These are phyloP conservation scores for Tautogolabrus adspersus DNA, from an alignment of 2,113 vertebrate species.

Conservation along the genomic window DNA sequence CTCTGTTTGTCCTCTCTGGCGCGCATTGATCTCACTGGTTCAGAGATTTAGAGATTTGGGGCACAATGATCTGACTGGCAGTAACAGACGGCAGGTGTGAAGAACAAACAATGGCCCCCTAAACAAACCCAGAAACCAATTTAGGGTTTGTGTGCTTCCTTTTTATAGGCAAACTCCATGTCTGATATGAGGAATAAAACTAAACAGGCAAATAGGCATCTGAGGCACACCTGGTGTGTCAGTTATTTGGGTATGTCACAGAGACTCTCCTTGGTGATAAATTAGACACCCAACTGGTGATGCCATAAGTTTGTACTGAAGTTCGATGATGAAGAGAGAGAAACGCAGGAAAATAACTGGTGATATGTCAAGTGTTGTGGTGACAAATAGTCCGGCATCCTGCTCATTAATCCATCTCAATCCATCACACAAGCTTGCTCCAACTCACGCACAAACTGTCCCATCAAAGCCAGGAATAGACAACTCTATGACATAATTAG, in stretches of 20 bases:
- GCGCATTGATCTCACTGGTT: conserved; percentile 71
- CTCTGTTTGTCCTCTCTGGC: conserved; percentile 70
- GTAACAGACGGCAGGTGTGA: conserved; percentile 70
- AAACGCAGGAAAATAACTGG: conserved; percentile 58
- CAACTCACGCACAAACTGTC: conserved; percentile 56
- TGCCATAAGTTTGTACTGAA: conserved; percentile 59
- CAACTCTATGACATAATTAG: neutral
- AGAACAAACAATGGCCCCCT: conserved; percentile 73
- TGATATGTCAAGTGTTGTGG: conserved; percentile 57
- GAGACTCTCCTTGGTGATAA: conserved; percentile 49
- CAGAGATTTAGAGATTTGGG: conserved; percentile 73
- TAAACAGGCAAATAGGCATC: conserved; percentile 72
- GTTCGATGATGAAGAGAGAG: conserved; percentile 72
- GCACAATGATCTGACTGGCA: conserved; percentile 70
- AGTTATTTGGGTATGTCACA: conserved; percentile 53
- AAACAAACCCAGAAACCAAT: conserved; percentile 80
- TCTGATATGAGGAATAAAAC: conserved; percentile 66
- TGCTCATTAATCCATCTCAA: conserved; percentile 74
- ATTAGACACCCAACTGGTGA: conserved; percentile 65
- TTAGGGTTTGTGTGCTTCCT: conserved; percentile 74
- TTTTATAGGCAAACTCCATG: conserved; percentile 71
- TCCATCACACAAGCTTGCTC: conserved; percentile 46
- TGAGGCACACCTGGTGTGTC: conserved; percentile 66
- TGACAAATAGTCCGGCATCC: conserved; percentile 66
- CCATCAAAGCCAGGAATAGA: conserved; percentile 35